Conservation (phyloP, 2,113 vertebrate species). For the Periophthalmus modestus region DNA sequence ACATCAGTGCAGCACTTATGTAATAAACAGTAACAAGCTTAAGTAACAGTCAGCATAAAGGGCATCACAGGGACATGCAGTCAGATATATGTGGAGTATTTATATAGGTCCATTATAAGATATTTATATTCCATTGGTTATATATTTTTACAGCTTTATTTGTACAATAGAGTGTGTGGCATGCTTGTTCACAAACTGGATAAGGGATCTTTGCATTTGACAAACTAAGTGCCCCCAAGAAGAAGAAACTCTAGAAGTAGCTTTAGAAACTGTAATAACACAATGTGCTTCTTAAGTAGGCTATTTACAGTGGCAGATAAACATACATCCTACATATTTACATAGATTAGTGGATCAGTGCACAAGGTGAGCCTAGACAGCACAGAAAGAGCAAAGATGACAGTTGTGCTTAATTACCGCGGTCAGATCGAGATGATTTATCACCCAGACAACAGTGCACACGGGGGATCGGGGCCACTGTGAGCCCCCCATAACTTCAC, state of each 20-base stretch:
- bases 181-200: not conserved
- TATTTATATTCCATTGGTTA: too few relatives aligned
- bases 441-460: conserved; percentile 50
- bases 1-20: too few relatives aligned
- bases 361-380: conserved; percentile 3
- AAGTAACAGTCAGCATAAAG: too few relatives aligned
- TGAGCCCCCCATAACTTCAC: conserved; percentile 56
- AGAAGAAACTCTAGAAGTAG: not conserved
- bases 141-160: too few relatives aligned
- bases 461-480: conserved; percentile 35
- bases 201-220: not conserved
- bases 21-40: too few relatives aligned
- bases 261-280: not conserved
- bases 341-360: not conserved
- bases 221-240: not conserved
- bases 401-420: conserved; percentile 49
- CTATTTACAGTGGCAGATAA: not conserved
- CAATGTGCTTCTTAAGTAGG: conserved; percentile 17
- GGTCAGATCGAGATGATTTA: conserved; percentile 59
- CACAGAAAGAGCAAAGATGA: conserved; percentile 36
- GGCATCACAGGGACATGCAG: too few relatives aligned
- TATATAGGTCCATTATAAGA: too few relatives aligned
- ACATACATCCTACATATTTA: not conserved
- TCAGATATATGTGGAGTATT: too few relatives aligned
- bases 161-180: too few relatives aligned